Base-by-base conservation (phyloP, 2,797 vertebrate genomes). In the Myripristis jacobus region DNA sequence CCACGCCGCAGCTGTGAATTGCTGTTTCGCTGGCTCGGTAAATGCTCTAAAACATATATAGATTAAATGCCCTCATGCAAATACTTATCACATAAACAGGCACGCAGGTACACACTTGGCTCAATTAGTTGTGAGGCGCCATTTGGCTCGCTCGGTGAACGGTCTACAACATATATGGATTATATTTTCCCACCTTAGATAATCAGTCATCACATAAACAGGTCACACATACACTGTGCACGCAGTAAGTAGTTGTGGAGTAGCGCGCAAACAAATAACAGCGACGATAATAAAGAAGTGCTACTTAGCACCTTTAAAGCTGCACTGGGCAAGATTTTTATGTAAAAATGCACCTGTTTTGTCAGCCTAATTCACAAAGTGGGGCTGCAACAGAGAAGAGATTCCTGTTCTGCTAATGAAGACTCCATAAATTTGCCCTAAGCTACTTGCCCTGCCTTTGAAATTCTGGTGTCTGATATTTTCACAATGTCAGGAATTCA, bases 1-100 rank as follows among this genome's bases (percentile, higher is more conserved):
- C 76, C 60, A 44, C 57, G 4, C 55, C 10, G 6, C 88, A 88
- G 85, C 88, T 88, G 90, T 60, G 82, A 79, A 77, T 63, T 75
- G 73, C 54, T 75, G 82, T 75, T 82, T 74, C 65, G 54, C 80
- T 71, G 54, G 67, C 41, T 87, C 63, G 69, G 73, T 85, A 88
- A 90, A 87, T 58, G 77, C 65, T 83, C 69, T 60, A 64, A 84
- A 87, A 75, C 76, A 70, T 62, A 70, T 73, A 81, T 41, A 82
- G 71, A 88, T 88, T 75, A 77, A 58, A 73, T 70, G 79, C 61
- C 81, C 70, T 55, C 69, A 27, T 0, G 16, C n/a, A 67, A 80
- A 81, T 70, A 66, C 73, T 77, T 75, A 83, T 57, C 43, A 21
- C 66, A 31, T 74, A 71, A 75, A 83, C 59, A 78, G 57, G 47